Base-by-base conservation (phyloP, 2,888 invertebrate genomes). In the Heliconius cydno region DNA sequence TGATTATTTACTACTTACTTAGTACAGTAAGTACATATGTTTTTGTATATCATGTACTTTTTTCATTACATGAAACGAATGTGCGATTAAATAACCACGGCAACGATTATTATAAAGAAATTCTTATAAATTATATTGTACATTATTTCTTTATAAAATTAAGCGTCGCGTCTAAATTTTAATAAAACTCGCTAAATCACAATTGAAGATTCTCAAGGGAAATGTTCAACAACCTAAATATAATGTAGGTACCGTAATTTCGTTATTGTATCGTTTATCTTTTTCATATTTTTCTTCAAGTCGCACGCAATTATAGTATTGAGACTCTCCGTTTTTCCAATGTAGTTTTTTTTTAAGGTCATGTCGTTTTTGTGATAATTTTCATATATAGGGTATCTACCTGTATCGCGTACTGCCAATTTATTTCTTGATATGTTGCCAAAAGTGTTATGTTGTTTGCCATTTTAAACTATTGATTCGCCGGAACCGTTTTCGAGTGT, bases 361-460 rank as follows among this genome's bases (percentile, higher is more conserved):
- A 22, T 9, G 10, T 19, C 12, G 41, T 30, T 70, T 46, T 72
- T 68, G 30, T 65, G n/a, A 60, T 73, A 57, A 60, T 15, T n/a
- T 57, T 52, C 7, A 6, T 38, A 57, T 57, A 30, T 72, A 57
- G 68, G 13, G 57, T 38, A 60, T 70, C 34, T 81, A 81, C 79
- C 76, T 79, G 72, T 73, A 81, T 75, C 66, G 41, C 46, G 66
- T 77, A 75, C 77, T 70, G 72, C 67, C 79, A 76, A 77, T 81
- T 79, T 79, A 77, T 77, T 77, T 81, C 71, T 79, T 81, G 81
- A 79, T 81, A 77, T 38, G 57, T 41, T 77, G 81, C 79, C 81
- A 81, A 76, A 81, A 79, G 34, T 57, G 46, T 75, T 77, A 79
- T 79, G 77, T 74, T 73, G 63, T 81, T 77, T 81, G 73, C 68